Evolutionary conservation across 2,888 invertebrate species (phyloP), one percentile per base, ranked within the genome.

Genomic region (Parnassius glacialis): DNA sequence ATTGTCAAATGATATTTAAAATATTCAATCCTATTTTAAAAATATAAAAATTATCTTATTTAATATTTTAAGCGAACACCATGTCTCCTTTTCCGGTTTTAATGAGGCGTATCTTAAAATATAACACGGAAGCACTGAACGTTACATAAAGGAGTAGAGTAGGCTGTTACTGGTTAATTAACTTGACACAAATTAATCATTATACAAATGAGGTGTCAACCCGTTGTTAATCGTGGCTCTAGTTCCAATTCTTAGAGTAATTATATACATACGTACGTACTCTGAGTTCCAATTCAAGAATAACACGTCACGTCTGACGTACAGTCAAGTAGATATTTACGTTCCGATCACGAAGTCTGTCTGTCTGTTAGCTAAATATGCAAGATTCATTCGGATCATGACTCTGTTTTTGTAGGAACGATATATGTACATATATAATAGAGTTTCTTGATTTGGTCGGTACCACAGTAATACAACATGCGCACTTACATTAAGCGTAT

Each of bases 121-220:
- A 34, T 7, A 34, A 34, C 44, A 44, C 44, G 44, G 13, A 50
- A 50, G 20, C 50, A 45, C 45, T 3, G n/a, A 45, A 12, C 7
- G 12, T 45, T 12, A 45, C 45, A 12, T 45, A 50, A 9, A 50
- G 50, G 20, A 48, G 12, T 9, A 13, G 11, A n/a, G 42, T 42
- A 41, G 51, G 12, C 12, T 10, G 52, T 52, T 13, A 42, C 59
- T 42, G n/a, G 48, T 42, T 54, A 59, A 59, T 42, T 43, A 53
- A 48, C 48, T 25, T 54, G 59, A 50, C 59, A 54, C 48, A 54
- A 48, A 50, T 50, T 53, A 59, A 48, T 54, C 59, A 50, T 53
- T 53, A 59, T 34, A 34, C 41, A 16, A 34, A 56, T 11, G 9
- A 16, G 50, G 10, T 43, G 50, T 57, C 50, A 48, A 13, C 25